phyloP scores from a whole-genome alignment of 2,113 vertebrate genomes.

The Ploceus nigricollis region DNA sequence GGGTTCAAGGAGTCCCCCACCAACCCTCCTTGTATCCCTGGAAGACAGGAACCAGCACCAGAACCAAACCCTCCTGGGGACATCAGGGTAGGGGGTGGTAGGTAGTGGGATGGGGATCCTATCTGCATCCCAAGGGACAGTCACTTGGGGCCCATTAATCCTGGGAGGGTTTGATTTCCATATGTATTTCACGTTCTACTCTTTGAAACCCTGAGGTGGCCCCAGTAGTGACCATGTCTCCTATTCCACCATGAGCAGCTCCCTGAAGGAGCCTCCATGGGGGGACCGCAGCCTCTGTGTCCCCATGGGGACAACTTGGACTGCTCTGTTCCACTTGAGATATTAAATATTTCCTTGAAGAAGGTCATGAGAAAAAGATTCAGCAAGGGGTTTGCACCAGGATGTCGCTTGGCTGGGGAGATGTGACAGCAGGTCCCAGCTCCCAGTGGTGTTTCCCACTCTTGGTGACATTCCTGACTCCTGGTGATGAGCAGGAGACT shows the following conservation, averaged over 20 bases:
- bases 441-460: neutral
- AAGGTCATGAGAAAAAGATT: neutral
- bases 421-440: neutral
- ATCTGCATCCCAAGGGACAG: neutral
- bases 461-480: neutral
- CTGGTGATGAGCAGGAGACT: neutral
- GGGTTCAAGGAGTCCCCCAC: neutral
- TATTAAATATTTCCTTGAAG: neutral
- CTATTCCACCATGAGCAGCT: neutral
- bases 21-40: neutral
- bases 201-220: neutral
- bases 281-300: neutral
- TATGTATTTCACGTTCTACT: neutral
- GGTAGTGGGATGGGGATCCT: neutral
- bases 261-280: neutral
- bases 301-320: neutral
- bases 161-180: rapidly evolving
- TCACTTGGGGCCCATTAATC: neutral
- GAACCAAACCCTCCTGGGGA: neutral
- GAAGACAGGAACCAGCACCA: neutral
- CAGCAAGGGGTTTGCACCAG: neutral
- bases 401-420: neutral
- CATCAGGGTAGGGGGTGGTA: neutral
- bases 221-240: neutral
- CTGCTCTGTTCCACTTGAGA: too few relatives aligned